Conservation (phyloP, 1,140 invertebrate genomes). For the Octopus sinensis region DNA sequence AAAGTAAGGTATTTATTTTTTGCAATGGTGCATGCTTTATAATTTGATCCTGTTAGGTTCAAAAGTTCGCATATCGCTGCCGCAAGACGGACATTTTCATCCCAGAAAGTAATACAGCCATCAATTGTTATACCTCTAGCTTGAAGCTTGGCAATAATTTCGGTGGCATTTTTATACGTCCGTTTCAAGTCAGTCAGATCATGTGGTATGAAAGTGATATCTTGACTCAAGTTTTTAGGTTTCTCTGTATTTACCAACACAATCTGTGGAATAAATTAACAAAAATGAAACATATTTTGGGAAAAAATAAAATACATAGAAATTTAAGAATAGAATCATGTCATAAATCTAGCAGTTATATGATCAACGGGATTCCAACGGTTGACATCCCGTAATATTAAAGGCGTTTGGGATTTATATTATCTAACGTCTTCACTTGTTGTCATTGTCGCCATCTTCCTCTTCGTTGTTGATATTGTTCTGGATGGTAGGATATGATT, state of each 20-base stretch:
- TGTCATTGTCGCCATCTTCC: too few species aligned
- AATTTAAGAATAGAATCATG: too few species aligned
- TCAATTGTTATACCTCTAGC: conserved; percentile 18
- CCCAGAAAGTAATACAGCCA: conserved; percentile 38
- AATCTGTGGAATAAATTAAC: conserved; percentile 25
- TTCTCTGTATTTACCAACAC: conserved; percentile 32
- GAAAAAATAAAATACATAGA: too few species aligned
- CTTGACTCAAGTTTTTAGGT: conserved; percentile 13
- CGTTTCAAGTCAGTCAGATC: conserved; percentile 27
- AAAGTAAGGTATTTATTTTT: conserved; percentile 38
- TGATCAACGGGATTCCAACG: too few species aligned
- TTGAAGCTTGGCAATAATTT: conserved; percentile 28
- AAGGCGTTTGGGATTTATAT: too few species aligned
- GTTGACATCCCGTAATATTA: too few species aligned
- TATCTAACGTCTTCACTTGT: too few species aligned
- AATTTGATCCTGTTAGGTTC: conserved; percentile 14
- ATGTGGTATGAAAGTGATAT: conserved; percentile 22
- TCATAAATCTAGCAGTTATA: too few species aligned
- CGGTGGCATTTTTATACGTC: conserved; percentile 23
- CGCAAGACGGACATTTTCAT: conserved; percentile 33
- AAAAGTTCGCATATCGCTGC: conserved; percentile 28
- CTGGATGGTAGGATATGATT: too few species aligned
- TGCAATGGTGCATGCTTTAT: conserved; percentile 27
- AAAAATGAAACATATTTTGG: too few species aligned
- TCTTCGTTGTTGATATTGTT: too few species aligned